Base-by-base conservation (phyloP, 2,888 invertebrate genomes). In the Pedicia rivosa region DNA sequence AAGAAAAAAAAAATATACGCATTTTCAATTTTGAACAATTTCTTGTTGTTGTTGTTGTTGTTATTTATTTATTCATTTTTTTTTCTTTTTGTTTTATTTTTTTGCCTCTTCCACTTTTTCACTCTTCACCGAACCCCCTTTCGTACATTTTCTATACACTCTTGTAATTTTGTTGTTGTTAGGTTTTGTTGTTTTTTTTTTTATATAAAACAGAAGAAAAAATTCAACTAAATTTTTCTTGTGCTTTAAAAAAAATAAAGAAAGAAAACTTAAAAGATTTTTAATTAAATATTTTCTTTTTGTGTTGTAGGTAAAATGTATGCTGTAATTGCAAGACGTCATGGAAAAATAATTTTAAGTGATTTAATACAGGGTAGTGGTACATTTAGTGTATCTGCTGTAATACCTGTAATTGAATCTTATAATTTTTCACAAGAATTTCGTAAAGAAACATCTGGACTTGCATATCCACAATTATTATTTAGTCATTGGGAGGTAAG, bases 401-500 rank as follows among this genome's bases (percentile, higher is more conserved):
- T 80, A 43, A 66, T 98, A 52, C 98, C 98, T 0, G 94, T 98
- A 17, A 78, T 92, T 5, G 98, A 99, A 66, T 95, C 95, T 58
- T 91, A 94, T 63, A 80, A 82, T 48, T 88, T 99, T 62, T 86
- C 91, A 4, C 77, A 87, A 42, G 94, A 95, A 61, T 76, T 98
- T 47, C 73, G 95, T 40, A 92, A 88, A 48, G 81, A 88, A 59
- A 97, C 97, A 15, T 94, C 94, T 40, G 98, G 98, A 8, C 70
- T 92, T 45, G 97, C 97, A 7, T 83, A 82, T 56, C 95, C 97
- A 2, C 94, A 92, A 59, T 71, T 98, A 46, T 72, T 86, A 49
- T 95, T 95, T 66, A 92, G 91, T 55, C 95, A 97, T 61, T 99
- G 95, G 86, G 94, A 97, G 80, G 87, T 90, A 54, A 68, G 67